A percentile compares a stretch with the other conserved stretches of the same genome.
phyloP scores from a whole-genome alignment of 2,113 vertebrate genomes.

The Chloebia gouldiae region DNA sequence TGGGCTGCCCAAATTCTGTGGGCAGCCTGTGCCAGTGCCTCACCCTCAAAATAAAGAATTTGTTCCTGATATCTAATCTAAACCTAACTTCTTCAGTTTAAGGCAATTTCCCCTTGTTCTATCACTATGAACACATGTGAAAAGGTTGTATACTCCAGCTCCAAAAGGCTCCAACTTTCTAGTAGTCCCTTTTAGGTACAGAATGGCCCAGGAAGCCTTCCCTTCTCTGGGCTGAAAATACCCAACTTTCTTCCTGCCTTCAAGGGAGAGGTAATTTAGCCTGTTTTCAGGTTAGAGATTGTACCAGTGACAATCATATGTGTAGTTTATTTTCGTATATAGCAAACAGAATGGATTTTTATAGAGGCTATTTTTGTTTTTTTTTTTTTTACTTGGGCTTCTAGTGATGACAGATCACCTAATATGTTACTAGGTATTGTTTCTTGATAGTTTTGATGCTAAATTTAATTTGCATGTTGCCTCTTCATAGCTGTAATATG shows the following conservation, averaged over 20 bases:
- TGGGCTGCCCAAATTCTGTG: background rate
- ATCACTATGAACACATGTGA: background rate
- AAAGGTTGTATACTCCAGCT: background rate
- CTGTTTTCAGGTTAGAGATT: background rate
- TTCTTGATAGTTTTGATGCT: background rate
- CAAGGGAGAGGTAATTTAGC: background rate
- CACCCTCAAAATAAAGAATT: background rate
- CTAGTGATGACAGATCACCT: background rate
- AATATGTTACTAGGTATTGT: background rate
- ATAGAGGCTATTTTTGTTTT: background rate
- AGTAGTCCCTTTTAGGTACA: background rate
- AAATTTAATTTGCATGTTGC: background rate
- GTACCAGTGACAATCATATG: background rate
- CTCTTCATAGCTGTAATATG: background rate
- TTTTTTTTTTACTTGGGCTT: background rate
- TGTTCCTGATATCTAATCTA: background rate
- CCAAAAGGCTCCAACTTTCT: background rate
- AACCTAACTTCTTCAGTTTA: background rate
- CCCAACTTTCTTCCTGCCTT: background rate
- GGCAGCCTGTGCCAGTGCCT: background rate
- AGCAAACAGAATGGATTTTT: background rate
- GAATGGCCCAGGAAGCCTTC: background rate
- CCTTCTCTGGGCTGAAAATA: background rate
- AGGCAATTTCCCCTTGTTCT: background rate
- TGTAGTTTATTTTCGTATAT: background rate